phyloP scores from a whole-genome alignment of 2,113 vertebrate species.

The Tringa solitaria region DNA sequence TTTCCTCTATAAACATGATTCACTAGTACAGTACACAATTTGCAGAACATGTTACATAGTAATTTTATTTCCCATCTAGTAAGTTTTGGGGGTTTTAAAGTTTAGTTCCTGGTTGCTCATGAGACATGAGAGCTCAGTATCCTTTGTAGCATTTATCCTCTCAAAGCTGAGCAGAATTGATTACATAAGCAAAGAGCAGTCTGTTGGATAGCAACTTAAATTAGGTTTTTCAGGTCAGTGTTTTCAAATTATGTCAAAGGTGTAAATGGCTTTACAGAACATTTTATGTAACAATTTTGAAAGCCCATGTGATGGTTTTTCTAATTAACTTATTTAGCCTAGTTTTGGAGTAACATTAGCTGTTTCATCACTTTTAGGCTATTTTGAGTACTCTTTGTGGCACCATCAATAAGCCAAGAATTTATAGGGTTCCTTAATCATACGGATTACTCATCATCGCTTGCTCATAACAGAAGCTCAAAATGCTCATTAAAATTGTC shows the following conservation, averaged over 20 bases:
- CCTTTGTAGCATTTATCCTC: background rate
- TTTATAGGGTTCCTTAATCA: conserved; percentile 72
- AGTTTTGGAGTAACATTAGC: conserved; percentile 46
- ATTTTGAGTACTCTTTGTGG: conserved; percentile 60
- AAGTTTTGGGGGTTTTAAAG: background rate
- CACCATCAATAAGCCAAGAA: conserved; percentile 68
- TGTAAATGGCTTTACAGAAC: conserved; percentile 33
- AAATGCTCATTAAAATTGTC: conserved; percentile 70
- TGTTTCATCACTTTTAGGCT: conserved; percentile 60
- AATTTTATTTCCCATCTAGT: background rate
- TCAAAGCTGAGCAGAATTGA: background rate
- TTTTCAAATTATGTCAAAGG: conserved; percentile 33
- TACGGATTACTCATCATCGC: conserved; percentile 73
- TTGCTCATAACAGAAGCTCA: conserved; percentile 70
- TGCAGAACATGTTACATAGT: background rate
- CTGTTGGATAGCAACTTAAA: background rate
- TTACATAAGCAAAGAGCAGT: background rate
- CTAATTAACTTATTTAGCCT: conserved; percentile 68
- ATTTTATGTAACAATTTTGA: conserved; percentile 21
- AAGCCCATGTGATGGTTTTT: conserved; percentile 13
- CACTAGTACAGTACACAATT: background rate
- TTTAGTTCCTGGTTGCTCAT: background rate
- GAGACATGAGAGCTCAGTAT: background rate
- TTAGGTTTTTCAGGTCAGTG: background rate
- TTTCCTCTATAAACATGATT: background rate